These are phyloP conservation scores for Nycticorax nycticorax DNA, from an alignment of 2,113 vertebrate species.

Conservation along the genomic window DNA sequence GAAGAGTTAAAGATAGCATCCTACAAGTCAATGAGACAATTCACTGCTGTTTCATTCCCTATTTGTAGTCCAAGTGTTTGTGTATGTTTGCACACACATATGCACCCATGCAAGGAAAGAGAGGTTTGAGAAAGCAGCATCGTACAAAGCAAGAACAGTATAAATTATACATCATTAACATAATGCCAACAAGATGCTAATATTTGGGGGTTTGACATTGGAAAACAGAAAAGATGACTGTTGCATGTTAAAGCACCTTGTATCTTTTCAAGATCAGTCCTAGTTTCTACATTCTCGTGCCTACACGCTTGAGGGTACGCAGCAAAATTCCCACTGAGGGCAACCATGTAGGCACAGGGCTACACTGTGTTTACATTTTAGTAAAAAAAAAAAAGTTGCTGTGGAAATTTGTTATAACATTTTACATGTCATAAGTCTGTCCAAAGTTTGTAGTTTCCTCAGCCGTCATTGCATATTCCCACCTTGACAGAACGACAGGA, in stretches of 20 bases:
- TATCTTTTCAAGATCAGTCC: not conserved
- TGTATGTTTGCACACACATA: not conserved
- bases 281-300: not conserved
- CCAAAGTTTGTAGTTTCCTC: not conserved
- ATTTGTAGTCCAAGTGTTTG: not conserved
- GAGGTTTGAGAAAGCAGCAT: not conserved
- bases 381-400: not conserved
- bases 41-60: not conserved
- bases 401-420: not conserved
- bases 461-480: not conserved
- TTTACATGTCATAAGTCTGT: not conserved
- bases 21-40: not conserved
- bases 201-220: not conserved
- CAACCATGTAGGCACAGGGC: not conserved
- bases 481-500: not conserved
- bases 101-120: not conserved
- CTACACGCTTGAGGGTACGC: not conserved
- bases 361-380: rapidly evolving
- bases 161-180: not conserved
- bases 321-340: not conserved
- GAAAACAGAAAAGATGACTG: not conserved
- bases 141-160: not conserved
- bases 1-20: not conserved
- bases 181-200: not conserved
- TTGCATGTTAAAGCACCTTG: not conserved